phyloP scores from a whole-genome alignment of 1,140 invertebrate species.

The Calliphora vicina region DNA sequence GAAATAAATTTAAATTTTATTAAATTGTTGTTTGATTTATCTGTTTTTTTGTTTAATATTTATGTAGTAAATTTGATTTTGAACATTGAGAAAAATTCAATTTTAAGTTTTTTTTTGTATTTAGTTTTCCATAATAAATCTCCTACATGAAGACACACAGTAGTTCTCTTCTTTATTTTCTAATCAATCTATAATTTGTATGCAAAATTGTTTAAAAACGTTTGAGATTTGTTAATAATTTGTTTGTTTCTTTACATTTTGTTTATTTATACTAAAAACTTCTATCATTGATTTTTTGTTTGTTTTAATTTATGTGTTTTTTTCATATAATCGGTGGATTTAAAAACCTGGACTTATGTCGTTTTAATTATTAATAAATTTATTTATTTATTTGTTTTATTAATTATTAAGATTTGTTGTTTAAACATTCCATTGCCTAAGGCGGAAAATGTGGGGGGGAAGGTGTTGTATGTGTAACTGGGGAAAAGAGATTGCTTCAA shows the following conservation, averaged over 20 bases:
- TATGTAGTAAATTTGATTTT: conserved; percentile 3
- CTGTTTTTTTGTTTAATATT: no score
- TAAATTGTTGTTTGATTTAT: no score
- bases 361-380: conserved; percentile 8
- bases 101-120: not conserved
- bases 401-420: not conserved
- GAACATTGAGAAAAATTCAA: conserved; percentile 20
- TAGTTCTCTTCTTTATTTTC: not conserved
- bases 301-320: conserved; percentile 3
- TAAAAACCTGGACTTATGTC: conserved; percentile 30
- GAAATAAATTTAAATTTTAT: no score
- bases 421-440: not conserved
- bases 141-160: not conserved
- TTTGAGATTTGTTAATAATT: not conserved
- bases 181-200: not conserved
- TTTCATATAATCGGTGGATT: conserved; percentile 27
- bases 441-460: not conserved
- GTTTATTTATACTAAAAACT: not conserved
- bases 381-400: not conserved
- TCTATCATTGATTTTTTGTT: no score
- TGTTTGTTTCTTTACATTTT: not conserved
- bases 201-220: not conserved
- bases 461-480: not conserved
- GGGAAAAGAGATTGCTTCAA: not conserved
- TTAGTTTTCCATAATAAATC: not conserved